Evolutionary conservation across 2,888 invertebrate genomes (phyloP), one percentile per base, ranked within the genome.

Genomic region (Lycophotia porphyrea): DNA sequence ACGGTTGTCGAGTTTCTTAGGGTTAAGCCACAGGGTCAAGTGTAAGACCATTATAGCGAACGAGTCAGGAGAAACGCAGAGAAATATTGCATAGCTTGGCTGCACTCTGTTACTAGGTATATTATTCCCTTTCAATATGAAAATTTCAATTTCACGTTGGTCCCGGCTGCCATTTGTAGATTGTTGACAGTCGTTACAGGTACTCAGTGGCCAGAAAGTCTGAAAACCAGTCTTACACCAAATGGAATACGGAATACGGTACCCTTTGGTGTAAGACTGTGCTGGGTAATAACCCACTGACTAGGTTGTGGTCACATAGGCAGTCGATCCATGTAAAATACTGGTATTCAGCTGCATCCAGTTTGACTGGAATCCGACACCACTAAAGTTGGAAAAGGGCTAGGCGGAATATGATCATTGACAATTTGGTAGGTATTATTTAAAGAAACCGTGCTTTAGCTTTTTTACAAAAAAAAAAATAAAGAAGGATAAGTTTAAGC

Each of bases 21-120:
- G 84, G 75, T 76, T 9, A 66, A 5, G 61, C 27, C 63, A 18
- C 18, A 67, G 49, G 71, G 76, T 86, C 68, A 85, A 71, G 64
- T 61, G 74, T 52, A 47, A 58, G 55, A 31, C 34, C 34, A 60
- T 63, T 68, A 55, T 36, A 68, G 65, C 15, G n/a, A 58, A 44
- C 27, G 47, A 34, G 9, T 47, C 52, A 31, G 24, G 73, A 75
- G 83, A 85, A 85, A 85, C 55, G 70, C 67, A 11, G 24, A 44
- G 58, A 76, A 39, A 15, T 61, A 76, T 76, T 55, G 47, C 9
- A 47, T 15, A 34, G 39, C 7, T 75, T 66, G 5, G 15, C 27
- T n/a, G 42, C 44, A 52, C 27, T 49, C 21, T 21, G 8, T 36
- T 18, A 36, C 31, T 69, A 15, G 21, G n/a, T 34, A 13, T 34